These are phyloP conservation scores for Latrodectus elegans DNA, from an alignment of 2,888 invertebrate species.

Conservation along the genomic window DNA sequence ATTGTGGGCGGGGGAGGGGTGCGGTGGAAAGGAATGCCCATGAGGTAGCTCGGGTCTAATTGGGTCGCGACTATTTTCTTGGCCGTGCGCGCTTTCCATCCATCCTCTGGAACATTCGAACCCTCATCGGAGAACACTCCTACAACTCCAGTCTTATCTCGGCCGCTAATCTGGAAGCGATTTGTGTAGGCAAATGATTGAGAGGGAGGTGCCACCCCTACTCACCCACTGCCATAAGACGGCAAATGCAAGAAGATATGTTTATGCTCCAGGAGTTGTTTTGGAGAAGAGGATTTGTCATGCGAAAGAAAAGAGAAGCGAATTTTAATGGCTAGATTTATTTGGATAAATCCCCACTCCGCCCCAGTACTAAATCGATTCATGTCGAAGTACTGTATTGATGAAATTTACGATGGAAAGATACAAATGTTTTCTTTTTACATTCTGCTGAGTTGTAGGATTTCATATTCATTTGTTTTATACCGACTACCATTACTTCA, in stretches of 20 bases:
- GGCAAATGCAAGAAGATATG: conserved; percentile 47
- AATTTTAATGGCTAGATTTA: conserved; percentile 64
- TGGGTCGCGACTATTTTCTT: conserved; percentile 66
- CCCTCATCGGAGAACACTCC: not conserved
- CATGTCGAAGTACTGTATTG: too few species aligned
- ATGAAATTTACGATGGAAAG: too few species aligned
- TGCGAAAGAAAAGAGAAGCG: conserved; percentile 36
- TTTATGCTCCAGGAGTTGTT: conserved; percentile 55
- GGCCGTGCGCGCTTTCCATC: conserved; percentile 8
- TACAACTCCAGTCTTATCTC: conserved; percentile 11
- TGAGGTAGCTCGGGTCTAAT: conserved; percentile 62
- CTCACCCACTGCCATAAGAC: not conserved
- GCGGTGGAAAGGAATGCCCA: conserved; percentile 53
- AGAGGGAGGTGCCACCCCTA: conserved; percentile 2
- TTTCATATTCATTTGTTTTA: too few species aligned
- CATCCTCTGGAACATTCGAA: not conserved
- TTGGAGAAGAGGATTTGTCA: conserved; percentile 50
- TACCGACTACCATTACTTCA: too few species aligned
- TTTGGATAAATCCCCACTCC: conserved; percentile 16
- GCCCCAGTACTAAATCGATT: too few species aligned
- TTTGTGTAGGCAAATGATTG: conserved; percentile 65
- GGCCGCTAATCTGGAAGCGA: conserved; percentile 57
- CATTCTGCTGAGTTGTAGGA: too few species aligned
- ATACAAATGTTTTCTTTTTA: too few species aligned
- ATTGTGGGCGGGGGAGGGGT: not conserved